phyloP scores from a whole-genome alignment of 2,888 invertebrate genomes.

The Lithosia quadra region DNA sequence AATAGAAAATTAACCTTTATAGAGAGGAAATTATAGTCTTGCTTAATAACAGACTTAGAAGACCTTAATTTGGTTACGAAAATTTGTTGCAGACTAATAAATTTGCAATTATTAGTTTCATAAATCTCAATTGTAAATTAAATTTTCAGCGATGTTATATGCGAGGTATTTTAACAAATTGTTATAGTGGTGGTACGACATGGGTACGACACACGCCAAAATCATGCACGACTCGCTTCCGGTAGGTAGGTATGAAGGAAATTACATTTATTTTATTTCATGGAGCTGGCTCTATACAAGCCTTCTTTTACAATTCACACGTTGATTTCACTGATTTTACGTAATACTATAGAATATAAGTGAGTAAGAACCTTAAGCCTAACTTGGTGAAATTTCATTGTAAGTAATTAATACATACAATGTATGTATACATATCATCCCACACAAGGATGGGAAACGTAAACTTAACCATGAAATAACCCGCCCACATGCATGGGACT shows the following conservation, averaged over 20 bases:
- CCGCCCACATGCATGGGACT: no score
- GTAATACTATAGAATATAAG: constrained; percentile 12
- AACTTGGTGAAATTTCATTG: no score
- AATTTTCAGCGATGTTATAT: no score
- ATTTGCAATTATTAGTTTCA: no score
- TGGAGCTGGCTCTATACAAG: not conserved
- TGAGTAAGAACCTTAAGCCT: no score
- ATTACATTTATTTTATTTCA: not conserved
- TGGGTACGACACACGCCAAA: no score
- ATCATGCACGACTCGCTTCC: not conserved
- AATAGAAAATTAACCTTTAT: not conserved
- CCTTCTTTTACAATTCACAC: not conserved
- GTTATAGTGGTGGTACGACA: not conserved
- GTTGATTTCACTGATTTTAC: not conserved
- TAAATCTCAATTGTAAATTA: no score
- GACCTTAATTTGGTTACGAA: not conserved
- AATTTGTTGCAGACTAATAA: not conserved
- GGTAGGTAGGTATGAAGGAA: not conserved
- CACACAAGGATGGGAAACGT: no score
- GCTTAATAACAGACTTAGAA: not conserved
- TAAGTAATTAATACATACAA: no score
- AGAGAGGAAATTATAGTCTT: not conserved
- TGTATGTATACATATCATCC: no score
- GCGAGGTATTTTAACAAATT: not conserved
- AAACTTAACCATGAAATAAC: no score